These are phyloP conservation scores for Microtus ochrogaster DNA, from an alignment of 2,113 vertebrate species.

Conservation along the genomic window DNA sequence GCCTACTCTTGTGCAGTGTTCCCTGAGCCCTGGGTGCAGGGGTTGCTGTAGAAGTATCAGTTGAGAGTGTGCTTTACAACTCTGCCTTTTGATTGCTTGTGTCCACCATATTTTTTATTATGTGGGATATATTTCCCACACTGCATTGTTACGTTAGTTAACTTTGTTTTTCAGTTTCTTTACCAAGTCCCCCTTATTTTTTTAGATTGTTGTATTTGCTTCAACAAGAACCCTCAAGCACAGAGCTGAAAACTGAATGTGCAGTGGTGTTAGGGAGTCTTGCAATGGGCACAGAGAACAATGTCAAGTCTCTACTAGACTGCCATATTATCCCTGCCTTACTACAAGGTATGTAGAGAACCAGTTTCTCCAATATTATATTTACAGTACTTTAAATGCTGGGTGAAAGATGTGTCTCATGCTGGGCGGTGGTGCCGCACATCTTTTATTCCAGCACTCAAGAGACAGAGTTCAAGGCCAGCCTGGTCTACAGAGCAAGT, in stretches of 20 bases:
- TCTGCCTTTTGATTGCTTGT: background rate
- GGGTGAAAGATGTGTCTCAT: conserved; percentile 49
- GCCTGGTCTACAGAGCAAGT: background rate
- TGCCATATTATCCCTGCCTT: conserved; percentile 99
- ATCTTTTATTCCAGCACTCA: background rate
- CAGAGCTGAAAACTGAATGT: conserved; percentile 95
- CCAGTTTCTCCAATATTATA: conserved; percentile 33
- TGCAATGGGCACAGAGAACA: conserved; percentile 99
- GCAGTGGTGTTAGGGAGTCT: conserved; percentile 98
- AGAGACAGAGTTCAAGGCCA: background rate
- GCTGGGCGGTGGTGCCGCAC: rapidly evolving
- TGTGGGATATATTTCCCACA: background rate
- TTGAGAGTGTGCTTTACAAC: background rate
- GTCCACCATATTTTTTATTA: conserved; percentile 32
- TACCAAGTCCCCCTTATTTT: conserved; percentile 63
- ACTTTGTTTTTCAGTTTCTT: conserved; percentile 63
- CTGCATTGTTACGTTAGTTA: conserved; percentile 24
- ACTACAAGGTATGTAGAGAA: conserved; percentile 92
- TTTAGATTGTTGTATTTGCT: conserved; percentile 97
- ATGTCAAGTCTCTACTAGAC: conserved; percentile 99
- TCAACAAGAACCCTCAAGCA: conserved; percentile 96
- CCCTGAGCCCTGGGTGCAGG: background rate
- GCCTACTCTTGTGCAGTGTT: background rate
- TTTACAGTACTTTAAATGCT: conserved; percentile 18
- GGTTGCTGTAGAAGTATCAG: background rate